Evolutionary conservation across 2,113 vertebrate genomes (phyloP), one percentile per base, ranked within the genome.

Genomic region (Amphiprion percula): DNA sequence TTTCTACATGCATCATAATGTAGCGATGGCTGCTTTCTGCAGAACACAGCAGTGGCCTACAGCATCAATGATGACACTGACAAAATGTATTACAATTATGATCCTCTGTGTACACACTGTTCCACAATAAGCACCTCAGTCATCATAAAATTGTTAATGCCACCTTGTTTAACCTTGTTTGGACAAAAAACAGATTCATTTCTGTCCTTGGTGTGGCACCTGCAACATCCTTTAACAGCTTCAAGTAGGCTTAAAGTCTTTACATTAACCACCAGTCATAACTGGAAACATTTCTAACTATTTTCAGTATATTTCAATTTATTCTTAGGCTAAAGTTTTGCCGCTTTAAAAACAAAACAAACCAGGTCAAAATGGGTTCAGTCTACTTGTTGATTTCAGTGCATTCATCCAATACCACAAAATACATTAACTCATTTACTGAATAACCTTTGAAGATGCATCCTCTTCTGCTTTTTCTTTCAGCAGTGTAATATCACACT

Each of bases 161-260:
- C 19, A 2, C 12, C 49, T 50, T 14, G 24, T 56, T 67, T 56
- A 60, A 44, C 11, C 19, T 30, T 23, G 30, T 33, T 44, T 28
- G 37, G 15, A 65, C 19, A 77, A 15, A 56, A 59, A 54, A 30
- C 49, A 69, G 49, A 55, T 11, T 37, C 3, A 8, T 44, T 68
- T 37, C 26, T 53, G 24, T 50, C 37, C 33, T 60, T 60, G 8
- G 7, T 19, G 14, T 30, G 23, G 10, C 54, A 16, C 4, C 21
- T 14, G 16, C 2, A 63, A 5, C 37, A 8, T 71, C 78, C 46
- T 68, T 66, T 52, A 37, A 60, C 15, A 41, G 46, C 19, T 44
- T 3, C 16, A 56, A 62, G 49, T 4, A 39, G 64, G 30, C 14
- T 50, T 37, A 5, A 37, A 37, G 12, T 44, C 41, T 44, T 14